Base-by-base conservation (phyloP, 2,113 vertebrate species). In the Lucifuga dentata region DNA sequence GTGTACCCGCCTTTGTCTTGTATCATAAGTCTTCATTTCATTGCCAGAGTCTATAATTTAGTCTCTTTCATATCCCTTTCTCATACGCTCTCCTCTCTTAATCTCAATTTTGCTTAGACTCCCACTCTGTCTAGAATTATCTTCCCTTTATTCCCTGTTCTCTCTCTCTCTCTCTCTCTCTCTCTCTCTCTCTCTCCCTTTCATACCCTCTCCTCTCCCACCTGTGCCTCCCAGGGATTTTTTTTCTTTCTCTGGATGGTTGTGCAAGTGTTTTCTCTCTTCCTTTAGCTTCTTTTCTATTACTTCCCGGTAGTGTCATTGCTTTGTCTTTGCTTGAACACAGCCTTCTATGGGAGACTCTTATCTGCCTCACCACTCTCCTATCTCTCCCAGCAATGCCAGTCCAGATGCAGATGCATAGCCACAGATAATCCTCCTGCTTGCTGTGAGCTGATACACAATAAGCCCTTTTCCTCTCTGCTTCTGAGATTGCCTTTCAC, bases 351-450 rank as follows among this genome's bases (percentile, higher is more conserved):
- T 7, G 26, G 26, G 26, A 29, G 26, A 7, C 26, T 81, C 74
- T 89, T 90, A 89, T 90, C 86, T 86, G 51, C 59, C 48, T 52
- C 78, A 38, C 69, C 76, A 78, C 76, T 89, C 77, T 81, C 69
- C 80, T 71, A 78, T 80, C 64, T 81, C 68, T 75, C 61, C 73
- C 75, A 68, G 81, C 66, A 26, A 73, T 20, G 55, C 80, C 76
- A 76, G 85, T 77, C 76, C 56, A 46, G 72, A 80, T 74, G 79
- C 76, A 82, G 87, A 89, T 90, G 68, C 64, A 45, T 74, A 76
- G 89, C 70, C 64, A 45, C 76, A 76, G 89, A 88, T 88, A 89
- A 86, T 88, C 88, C 86, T 76, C 71, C 62, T 19, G 72, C 68
- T 85, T 80, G 78, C 83, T 3, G 61, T 50, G 73, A 80, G 88